Evolutionary conservation across 2,888 invertebrate species (phyloP).

Genomic region (Pseudococcus longispinus): DNA sequence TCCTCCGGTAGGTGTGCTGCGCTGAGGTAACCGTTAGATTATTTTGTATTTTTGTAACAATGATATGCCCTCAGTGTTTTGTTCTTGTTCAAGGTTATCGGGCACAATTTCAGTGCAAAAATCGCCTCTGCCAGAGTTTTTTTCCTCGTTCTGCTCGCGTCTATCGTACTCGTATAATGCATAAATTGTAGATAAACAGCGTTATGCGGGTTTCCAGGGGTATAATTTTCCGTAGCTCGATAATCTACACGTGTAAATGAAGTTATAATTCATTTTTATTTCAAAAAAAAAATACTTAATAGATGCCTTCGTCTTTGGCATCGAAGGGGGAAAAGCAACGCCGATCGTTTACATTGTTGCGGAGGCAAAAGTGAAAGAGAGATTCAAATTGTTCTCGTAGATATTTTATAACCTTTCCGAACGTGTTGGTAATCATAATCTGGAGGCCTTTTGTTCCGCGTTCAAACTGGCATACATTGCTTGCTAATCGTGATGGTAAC

Average conservation of each 20-base stretch:
- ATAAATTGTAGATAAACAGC: not conserved
- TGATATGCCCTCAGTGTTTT: constrained; percentile 18
- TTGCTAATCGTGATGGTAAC: constrained; percentile 27
- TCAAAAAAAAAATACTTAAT: not conserved
- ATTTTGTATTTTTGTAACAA: constrained; percentile 31
- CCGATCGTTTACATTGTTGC: not conserved
- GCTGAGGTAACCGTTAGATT: constrained; percentile 20
- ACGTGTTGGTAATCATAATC: constrained; percentile 21
- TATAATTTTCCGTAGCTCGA: not conserved
- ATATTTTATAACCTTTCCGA: constrained; percentile 28
- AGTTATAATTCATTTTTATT: not conserved
- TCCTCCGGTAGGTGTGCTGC: constrained; percentile 13
- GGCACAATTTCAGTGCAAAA: constrained; percentile 18
- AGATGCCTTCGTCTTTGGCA: too few species aligned
- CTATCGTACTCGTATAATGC: not conserved
- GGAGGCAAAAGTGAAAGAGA: constrained; percentile 26
- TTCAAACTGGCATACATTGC: constrained; percentile 11
- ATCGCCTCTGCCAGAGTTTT: not conserved
- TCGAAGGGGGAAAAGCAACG: not conserved
- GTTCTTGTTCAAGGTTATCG: constrained; percentile 31
- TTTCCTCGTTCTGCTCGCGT: not conserved
- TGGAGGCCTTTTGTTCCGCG: constrained; percentile 31
- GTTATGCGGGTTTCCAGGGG: constrained; percentile 5
- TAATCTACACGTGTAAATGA: constrained; percentile 10
- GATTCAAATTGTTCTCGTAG: not conserved